These are phyloP conservation scores for Mesocricetus auratus DNA, from an alignment of 2,113 vertebrate genomes.

Conservation along the genomic window DNA sequence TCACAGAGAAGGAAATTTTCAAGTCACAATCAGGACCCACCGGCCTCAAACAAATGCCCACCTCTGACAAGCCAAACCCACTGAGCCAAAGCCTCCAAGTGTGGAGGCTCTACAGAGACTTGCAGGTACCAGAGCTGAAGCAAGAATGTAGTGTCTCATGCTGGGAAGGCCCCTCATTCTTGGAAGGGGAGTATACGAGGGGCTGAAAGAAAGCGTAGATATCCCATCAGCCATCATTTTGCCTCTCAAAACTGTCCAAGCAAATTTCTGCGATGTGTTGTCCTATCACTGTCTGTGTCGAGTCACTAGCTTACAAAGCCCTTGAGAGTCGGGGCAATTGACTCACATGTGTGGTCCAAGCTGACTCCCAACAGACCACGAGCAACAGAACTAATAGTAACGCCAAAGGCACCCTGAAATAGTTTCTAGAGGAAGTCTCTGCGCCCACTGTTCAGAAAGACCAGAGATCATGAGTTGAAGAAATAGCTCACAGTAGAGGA, in stretches of 20 bases:
- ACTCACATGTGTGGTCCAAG: neutral
- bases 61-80: neutral
- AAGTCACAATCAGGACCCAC: neutral
- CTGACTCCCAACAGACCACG: too few species aligned
- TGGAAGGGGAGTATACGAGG: too few species aligned
- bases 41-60: neutral
- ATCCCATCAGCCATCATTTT: accelerated
- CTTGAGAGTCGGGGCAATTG: too few species aligned
- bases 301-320: neutral
- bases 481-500: neutral
- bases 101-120: neutral
- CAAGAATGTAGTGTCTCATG: neutral
- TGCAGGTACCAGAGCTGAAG: neutral
- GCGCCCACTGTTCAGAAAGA: neutral
- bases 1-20: neutral
- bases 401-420: neutral
- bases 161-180: too few species aligned
- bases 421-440: too few species aligned
- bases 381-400: neutral
- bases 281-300: too few species aligned
- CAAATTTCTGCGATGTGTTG: neutral
- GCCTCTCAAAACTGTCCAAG: neutral
- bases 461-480: neutral
- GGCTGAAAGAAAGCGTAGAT: neutral
- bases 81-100: neutral